Conservation (phyloP, 2,113 vertebrate genomes). For the Dascyllus trimaculatus region DNA sequence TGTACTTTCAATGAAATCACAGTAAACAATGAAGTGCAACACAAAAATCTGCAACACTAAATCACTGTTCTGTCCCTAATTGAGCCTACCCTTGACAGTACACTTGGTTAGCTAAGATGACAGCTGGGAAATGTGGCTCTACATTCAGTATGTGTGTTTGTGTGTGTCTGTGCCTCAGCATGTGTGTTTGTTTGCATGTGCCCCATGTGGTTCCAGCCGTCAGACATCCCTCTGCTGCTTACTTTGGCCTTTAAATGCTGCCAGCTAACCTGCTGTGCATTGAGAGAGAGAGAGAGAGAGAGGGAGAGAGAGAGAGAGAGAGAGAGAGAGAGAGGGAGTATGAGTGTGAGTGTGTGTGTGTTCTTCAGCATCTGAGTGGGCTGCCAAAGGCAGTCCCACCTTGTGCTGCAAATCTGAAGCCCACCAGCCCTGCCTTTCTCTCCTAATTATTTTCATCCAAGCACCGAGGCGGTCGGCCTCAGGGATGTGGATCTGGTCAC, state of each 20-base stretch:
- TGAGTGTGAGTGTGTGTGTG: slow-evolving; percentile 10
- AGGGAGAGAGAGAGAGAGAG: slow-evolving; percentile 14
- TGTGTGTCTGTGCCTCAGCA: slow-evolving; percentile 22
- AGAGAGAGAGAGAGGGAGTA: background rate
- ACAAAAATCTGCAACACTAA: background rate
- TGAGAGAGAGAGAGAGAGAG: slow-evolving; percentile 27
- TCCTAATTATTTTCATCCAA: slow-evolving; percentile 66
- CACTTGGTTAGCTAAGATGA: slow-evolving; percentile 36
- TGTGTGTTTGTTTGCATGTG: slow-evolving; percentile 51
- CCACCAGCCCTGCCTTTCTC: slow-evolving; percentile 56
- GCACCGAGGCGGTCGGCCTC: slow-evolving; percentile 41
- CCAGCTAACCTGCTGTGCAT: slow-evolving; percentile 67
- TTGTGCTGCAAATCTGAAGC: slow-evolving; percentile 54
- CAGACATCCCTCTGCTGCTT: slow-evolving; percentile 45
- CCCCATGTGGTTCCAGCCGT: slow-evolving; percentile 56
- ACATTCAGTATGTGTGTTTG: slow-evolving; percentile 20
- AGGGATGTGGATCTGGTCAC: slow-evolving; percentile 54
- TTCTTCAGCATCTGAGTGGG: slow-evolving; percentile 7
- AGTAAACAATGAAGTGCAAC: background rate
- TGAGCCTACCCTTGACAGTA: slow-evolving; percentile 33
- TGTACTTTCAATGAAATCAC: slow-evolving; percentile 5
- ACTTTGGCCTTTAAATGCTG: slow-evolving; percentile 73
- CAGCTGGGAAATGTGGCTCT: slow-evolving; percentile 60
- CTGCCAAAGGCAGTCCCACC: slow-evolving; percentile 66
- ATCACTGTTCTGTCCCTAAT: slow-evolving; percentile 7